These are phyloP conservation scores for Ophraella communa DNA, from an alignment of 2,888 invertebrate genomes.

Conservation along the genomic window DNA sequence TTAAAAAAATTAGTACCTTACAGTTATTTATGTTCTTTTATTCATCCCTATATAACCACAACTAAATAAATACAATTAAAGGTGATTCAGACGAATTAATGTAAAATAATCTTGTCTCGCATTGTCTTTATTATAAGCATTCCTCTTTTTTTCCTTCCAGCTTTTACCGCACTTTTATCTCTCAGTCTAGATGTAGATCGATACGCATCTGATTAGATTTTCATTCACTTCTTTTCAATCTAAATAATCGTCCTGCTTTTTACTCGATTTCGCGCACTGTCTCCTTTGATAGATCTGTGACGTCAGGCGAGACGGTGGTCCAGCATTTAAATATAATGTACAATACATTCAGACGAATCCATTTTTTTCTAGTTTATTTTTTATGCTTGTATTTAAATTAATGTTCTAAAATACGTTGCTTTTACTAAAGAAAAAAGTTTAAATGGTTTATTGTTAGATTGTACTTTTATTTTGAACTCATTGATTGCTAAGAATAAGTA, in stretches of 20 bases:
- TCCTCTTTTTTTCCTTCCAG: background rate
- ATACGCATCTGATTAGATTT: slow-evolving; percentile 7
- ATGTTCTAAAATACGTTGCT: background rate
- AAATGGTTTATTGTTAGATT: background rate
- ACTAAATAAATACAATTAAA: background rate
- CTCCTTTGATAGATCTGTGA: slow-evolving; percentile 55
- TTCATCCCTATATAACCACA: background rate
- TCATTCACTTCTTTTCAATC: slow-evolving; percentile 7
- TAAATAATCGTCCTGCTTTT: slow-evolving; percentile 39
- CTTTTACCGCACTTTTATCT: background rate
- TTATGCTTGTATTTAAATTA: background rate
- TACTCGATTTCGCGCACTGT: slow-evolving; percentile 38
- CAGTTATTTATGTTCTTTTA: too few relatives aligned
- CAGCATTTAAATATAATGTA: slow-evolving; percentile 58
- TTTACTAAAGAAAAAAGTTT: background rate
- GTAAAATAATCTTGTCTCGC: background rate
- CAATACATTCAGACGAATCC: slow-evolving; percentile 15
- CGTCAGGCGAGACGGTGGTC: slow-evolving; percentile 56
- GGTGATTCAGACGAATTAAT: background rate
- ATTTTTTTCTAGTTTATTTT: background rate
- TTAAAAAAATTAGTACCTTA: too few relatives aligned
- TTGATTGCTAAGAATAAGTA: background rate
- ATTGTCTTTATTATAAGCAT: background rate
- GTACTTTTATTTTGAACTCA: background rate
- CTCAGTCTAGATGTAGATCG: background rate